phyloP scores from a whole-genome alignment of 2,113 vertebrate genomes.

The Zeus faber region DNA sequence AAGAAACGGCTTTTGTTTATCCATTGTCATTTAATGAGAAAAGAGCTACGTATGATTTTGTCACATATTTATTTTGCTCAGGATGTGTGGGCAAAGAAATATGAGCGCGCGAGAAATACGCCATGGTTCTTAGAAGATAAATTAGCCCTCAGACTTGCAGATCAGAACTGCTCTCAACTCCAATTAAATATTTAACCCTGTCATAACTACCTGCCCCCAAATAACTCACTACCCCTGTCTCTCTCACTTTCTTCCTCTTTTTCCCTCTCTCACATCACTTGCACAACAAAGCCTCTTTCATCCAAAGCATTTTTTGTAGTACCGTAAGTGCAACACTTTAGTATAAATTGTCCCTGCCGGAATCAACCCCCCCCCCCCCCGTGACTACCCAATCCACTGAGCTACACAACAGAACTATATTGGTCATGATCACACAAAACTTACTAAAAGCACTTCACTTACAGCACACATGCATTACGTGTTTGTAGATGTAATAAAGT shows the following conservation, averaged over 20 bases:
- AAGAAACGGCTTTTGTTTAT: too few species aligned
- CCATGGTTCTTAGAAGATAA: conserved; percentile 31
- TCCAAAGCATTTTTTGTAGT: background rate
- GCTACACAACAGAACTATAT: background rate
- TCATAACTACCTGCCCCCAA: conserved; percentile 21
- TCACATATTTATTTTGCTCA: too few species aligned
- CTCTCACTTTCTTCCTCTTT: conserved; percentile 14
- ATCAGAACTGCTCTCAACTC: conserved; percentile 30
- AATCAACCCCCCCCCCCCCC: background rate
- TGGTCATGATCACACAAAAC: background rate
- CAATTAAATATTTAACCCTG: conserved; percentile 59
- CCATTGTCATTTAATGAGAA: too few species aligned
- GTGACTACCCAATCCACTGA: background rate
- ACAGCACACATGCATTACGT: background rate
- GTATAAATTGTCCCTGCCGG: background rate
- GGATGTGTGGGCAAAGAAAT: background rate
- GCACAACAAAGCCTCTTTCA: conserved; percentile 1
- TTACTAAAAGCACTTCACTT: background rate
- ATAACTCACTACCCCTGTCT: background rate
- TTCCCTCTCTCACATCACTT: background rate
- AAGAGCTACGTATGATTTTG: too few species aligned
- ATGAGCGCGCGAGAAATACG: background rate
- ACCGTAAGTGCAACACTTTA: background rate
- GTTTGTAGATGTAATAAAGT: background rate
- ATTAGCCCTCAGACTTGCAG: conserved; percentile 41